phyloP scores from a whole-genome alignment of 2,113 vertebrate genomes.

The Eleginops maclovinus region DNA sequence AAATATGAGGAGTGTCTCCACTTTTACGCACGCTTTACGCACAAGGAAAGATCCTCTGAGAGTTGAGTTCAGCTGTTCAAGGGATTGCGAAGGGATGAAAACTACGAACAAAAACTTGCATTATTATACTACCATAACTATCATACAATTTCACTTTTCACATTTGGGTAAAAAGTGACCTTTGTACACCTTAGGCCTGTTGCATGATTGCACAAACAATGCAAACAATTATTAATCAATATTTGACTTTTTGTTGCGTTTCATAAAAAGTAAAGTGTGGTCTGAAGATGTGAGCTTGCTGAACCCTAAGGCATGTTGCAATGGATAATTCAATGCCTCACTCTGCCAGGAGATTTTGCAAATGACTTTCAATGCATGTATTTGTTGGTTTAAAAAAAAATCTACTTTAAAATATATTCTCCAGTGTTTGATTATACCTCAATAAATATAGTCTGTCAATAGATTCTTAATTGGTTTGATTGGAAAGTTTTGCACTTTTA shows the following conservation, averaged over 20 bases:
- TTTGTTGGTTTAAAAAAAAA: background rate
- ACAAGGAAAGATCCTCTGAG: background rate
- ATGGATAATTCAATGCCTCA: no score
- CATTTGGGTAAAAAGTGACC: background rate
- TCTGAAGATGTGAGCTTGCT: no score
- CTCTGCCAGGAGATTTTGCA: background rate
- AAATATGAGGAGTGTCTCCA: background rate
- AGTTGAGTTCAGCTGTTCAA: background rate
- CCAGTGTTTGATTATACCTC: background rate
- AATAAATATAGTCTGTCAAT: background rate
- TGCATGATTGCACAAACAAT: no score
- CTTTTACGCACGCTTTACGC: constrained; percentile 37
- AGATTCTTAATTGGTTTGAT: background rate
- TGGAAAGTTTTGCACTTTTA: background rate
- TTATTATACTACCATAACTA: background rate
- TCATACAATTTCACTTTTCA: background rate
- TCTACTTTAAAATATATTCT: no score
- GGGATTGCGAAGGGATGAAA: background rate
- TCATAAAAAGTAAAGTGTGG: no score
- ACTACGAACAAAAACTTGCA: background rate
- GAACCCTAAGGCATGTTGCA: no score
- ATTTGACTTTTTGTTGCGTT: no score
- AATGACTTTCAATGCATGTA: background rate
- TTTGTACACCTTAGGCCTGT: background rate
- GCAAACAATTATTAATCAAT: no score